Percentiles rank a stretch among this genome's conserved stretches.
These are phyloP conservation scores for Rhombomys opimus DNA, from an alignment of 2,113 vertebrate species.

Conservation along the genomic window DNA sequence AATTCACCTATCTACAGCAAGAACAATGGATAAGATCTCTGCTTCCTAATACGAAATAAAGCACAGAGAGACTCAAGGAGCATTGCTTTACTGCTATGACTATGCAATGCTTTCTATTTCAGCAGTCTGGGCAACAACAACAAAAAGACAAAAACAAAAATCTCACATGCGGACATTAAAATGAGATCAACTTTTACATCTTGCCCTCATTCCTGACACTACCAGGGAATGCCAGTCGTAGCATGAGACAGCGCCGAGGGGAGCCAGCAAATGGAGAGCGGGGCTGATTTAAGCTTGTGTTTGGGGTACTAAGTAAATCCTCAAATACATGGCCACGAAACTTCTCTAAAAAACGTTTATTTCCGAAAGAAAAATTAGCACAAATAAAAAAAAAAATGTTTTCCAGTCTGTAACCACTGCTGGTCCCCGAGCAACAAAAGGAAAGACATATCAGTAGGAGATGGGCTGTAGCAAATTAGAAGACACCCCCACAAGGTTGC, in stretches of 20 bases:
- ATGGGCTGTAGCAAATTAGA: slow-evolving; percentile 55
- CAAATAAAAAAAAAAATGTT: not conserved
- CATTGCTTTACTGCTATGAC: not conserved
- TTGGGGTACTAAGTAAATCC: not conserved
- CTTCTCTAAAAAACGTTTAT: not conserved
- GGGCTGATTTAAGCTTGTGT: not conserved
- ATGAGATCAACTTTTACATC: not conserved
- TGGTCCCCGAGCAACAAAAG: not conserved
- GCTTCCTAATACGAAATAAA: slow-evolving; percentile 36
- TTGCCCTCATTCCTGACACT: not conserved
- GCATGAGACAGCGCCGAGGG: fast-evolving
- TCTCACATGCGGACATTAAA: not conserved
- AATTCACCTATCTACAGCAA: slow-evolving; percentile 30
- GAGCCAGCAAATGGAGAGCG: fast-evolving
- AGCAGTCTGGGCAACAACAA: not conserved
- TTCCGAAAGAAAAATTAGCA: not conserved
- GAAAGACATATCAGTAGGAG: slow-evolving; percentile 26
- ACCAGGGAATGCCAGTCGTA: not conserved
- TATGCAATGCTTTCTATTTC: not conserved
- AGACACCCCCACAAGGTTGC: slow-evolving; percentile 76
- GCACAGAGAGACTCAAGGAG: not conserved
- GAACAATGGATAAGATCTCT: not conserved
- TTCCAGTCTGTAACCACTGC: not conserved
- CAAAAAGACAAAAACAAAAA: not conserved
- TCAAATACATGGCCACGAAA: not conserved